Base-by-base conservation (phyloP, 35 echinoderm and acorn worm species). In the Nesometra sesokonis region DNA sequence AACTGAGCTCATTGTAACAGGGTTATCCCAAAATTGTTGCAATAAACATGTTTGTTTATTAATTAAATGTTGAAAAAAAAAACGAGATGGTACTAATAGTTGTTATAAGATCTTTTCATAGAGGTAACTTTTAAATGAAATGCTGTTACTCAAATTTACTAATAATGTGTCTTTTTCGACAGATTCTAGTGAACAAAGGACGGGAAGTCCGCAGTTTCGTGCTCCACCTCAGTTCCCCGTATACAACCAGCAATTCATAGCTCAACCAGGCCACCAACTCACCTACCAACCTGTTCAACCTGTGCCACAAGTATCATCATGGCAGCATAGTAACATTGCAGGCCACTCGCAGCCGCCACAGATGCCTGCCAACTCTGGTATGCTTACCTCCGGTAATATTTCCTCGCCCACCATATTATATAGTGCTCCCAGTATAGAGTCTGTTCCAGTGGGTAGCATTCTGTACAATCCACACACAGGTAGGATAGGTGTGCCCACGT, bases 401-500 rank as follows among this genome's bases (percentile, higher is more conserved):
- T 67, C 52, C 52, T 67, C 52, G 52, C 52, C 52, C 32, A 35
- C 81, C 11, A 38, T 83, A 38, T 39, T 83, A 38, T 83, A 83
- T 38, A 38, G 34, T 7, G 81, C 81, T 17, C 81, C 81, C 32
- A 83, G 37, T 39, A 83, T 83, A 36, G 81, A 83, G 23, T 83
- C 81, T 4, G 81, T 83, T 37, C 81, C 81, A 29, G 34, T 35
- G 15, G 81, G 81, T 38, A 83, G 81, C 35, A 83, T 83, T 27
- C 81, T 83, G n/a, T 37, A 37, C 11, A 83, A 83, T 37, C 81
- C 81, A 83, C 34, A 39, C 33, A 83, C 81, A 83, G 81, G 81
- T 83, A 34, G 29, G 35, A 15, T 43, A 15, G 39, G 4, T 43
- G 52, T 67, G 52, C 52, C 52, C 23, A 67, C 23, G 52, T 67